Percentiles rank a stretch among this genome's conserved stretches.
Evolutionary conservation across 2,888 invertebrate genomes (phyloP).

Genomic region (Loripinus fragilis): DNA sequence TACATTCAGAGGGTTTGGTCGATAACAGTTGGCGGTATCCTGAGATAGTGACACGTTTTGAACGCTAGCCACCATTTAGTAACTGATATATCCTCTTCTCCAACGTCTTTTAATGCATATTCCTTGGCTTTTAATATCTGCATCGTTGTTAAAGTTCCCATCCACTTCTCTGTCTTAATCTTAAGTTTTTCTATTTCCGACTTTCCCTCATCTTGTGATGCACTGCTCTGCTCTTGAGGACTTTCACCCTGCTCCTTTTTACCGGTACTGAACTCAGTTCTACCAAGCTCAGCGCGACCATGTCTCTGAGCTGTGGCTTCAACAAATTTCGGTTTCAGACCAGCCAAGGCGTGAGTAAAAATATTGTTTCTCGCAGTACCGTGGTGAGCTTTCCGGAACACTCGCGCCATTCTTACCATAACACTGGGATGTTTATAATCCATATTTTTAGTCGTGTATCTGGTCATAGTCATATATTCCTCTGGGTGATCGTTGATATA

Average conservation of each 20-base stretch:
- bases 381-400: slow-evolving; percentile 60
- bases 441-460: slow-evolving; percentile 43
- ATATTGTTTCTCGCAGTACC: slow-evolving; percentile 48
- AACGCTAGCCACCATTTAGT: slow-evolving; percentile 69
- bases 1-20: slow-evolving; percentile 15
- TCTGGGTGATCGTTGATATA: slow-evolving; percentile 69
- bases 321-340: slow-evolving; percentile 56
- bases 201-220: slow-evolving; percentile 57
- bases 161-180: slow-evolving; percentile 65
- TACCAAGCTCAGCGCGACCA: slow-evolving; percentile 31
- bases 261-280: slow-evolving; percentile 14
- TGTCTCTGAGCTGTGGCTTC: slow-evolving; percentile 46
- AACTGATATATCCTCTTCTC: slow-evolving; percentile 65
- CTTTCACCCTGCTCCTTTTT: slow-evolving; percentile 39
- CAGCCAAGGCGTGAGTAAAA: slow-evolving; percentile 59
- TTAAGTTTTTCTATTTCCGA: slow-evolving; percentile 65
- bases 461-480: slow-evolving; percentile 60
- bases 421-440: slow-evolving; percentile 53
- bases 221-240: slow-evolving; percentile 20
- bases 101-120: slow-evolving; percentile 63
- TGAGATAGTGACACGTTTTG: slow-evolving; percentile 62
- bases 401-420: slow-evolving; percentile 57
- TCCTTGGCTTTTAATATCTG: slow-evolving; percentile 63
- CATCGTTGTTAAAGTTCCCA: slow-evolving; percentile 56
- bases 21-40: slow-evolving; percentile 35